phyloP scores from a whole-genome alignment of 2,797 vertebrate species.

The Hydrolagus colliei region DNA sequence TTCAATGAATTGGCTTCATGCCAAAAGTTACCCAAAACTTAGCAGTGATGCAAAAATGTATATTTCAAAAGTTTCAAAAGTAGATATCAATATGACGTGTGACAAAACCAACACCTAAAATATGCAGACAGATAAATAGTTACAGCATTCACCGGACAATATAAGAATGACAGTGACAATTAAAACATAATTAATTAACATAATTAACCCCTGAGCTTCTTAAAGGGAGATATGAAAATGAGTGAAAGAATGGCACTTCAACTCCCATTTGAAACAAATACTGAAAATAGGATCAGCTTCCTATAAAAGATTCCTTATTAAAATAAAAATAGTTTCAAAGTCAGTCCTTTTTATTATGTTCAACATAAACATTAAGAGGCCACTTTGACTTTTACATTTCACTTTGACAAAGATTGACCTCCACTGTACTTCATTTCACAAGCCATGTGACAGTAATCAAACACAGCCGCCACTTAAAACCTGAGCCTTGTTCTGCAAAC shows the following conservation, averaged over 20 bases:
- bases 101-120: neutral
- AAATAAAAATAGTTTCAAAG: neutral
- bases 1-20: too few species aligned
- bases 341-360: neutral
- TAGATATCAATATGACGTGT: too few species aligned
- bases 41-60: too few species aligned
- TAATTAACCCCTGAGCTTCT: neutral
- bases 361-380: slow-evolving; percentile 10
- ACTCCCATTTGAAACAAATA: neutral
- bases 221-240: neutral
- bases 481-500: neutral
- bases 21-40: too few species aligned
- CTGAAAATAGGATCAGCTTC: neutral
- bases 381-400: slow-evolving; percentile 26
- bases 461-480: neutral
- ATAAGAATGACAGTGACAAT: neutral
- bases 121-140: neutral
- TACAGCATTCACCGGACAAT: neutral
- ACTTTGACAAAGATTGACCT: neutral
- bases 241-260: neutral
- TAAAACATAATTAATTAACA: slow-evolving; percentile 15
- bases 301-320: neutral
- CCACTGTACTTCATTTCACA: neutral
- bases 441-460: slow-evolving; percentile 10
- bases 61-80: too few species aligned